Evolutionary conservation across 92 coral and sea anemone species (phyloP).

Genomic region (Nematostella vectensis): DNA sequence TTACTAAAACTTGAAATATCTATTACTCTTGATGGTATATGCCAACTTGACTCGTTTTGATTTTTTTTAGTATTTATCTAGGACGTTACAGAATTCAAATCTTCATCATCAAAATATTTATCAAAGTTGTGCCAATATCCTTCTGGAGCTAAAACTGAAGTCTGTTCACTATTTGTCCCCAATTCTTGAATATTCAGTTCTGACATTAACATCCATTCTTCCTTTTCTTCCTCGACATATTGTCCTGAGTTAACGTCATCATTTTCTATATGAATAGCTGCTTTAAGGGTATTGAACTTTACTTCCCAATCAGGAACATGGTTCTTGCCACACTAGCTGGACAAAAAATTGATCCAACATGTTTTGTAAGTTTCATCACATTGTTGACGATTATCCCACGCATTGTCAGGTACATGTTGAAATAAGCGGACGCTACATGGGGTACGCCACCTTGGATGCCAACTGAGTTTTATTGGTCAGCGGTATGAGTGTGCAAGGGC

Average conservation of each 20-base stretch:
- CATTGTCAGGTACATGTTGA: constrained; percentile 22
- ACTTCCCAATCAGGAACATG: constrained; percentile 33
- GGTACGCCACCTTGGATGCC: too few species aligned
- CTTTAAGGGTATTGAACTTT: constrained; percentile 5
- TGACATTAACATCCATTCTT: constrained; percentile 23
- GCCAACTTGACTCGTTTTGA: constrained; percentile 3
- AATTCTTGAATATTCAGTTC: constrained; percentile 21
- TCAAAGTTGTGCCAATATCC: constrained; percentile 7
- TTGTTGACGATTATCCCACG: constrained; percentile 25
- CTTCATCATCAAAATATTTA: constrained; percentile 16
- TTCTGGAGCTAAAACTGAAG: constrained; percentile 35
- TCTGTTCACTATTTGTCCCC: constrained; percentile 22
- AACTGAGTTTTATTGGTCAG: too few species aligned
- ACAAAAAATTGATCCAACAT: constrained; percentile 24
- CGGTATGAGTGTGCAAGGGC: too few species aligned
- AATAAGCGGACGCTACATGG: too few species aligned
- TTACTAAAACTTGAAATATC: constrained; percentile 32
- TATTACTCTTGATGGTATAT: constrained; percentile 24
- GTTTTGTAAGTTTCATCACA: constrained; percentile 29
- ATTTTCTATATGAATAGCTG: constrained; percentile 13
- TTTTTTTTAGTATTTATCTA: constrained; percentile 24
- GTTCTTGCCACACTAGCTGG: constrained; percentile 12
- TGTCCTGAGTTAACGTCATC: constrained; percentile 9
- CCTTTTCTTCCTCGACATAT: constrained; percentile 19
- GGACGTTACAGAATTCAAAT: constrained; percentile 20